Base-by-base conservation (phyloP, 2,797 vertebrate species). In the Anomalospiza imberbis region DNA sequence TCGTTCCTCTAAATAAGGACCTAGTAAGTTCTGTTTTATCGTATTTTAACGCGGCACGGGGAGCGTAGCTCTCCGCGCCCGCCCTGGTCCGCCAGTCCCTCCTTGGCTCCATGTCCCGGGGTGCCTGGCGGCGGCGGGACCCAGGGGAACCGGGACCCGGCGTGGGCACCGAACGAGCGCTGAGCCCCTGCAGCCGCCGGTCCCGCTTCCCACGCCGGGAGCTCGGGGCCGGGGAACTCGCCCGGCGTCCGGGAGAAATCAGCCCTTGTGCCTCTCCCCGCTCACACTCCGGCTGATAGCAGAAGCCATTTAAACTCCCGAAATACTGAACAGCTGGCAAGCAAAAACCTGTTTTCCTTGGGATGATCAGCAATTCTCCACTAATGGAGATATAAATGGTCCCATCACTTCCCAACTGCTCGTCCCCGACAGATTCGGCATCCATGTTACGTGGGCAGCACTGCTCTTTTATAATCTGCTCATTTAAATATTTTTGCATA, bases 291-390 rank as follows among this genome's bases (percentile, higher is more conserved):
- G 55, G 54, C 76, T 21, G 93, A 72, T 75, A 50, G 80, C 26
- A 82, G 91, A 61, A 89, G 89, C 58, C 95, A 14, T 89, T 93
- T 77, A 44, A 91, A 38, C 42, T 48, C 88, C 87, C 45, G 72
- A 60, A 89, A 66, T 17, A 20, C 44, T 50, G 10, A 72, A 65
- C 47, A 47, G 45, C 68, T 50, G 70, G 63, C 40, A 71, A 48
- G 78, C 47, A 65, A 85, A 96, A 90, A 17, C 13, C 54, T 3
- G 26, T 20, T 94, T 93, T 94, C 53, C 34, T 36, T 32, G 75
- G 48, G 24, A 50, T 31, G 80, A 91, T 73, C 89, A 21, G 63
- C 75, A 9, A 4, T 57, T 86, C 62, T 57, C 73, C 12, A 7
- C 73, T 77, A 26, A 42, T 3, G 44, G 36, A 47, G 48, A 38